A percentile compares a stretch with the other conserved stretches of the same genome.
These are phyloP conservation scores for Diadophis punctatus DNA, from an alignment of 2,113 vertebrate species.

Conservation along the genomic window DNA sequence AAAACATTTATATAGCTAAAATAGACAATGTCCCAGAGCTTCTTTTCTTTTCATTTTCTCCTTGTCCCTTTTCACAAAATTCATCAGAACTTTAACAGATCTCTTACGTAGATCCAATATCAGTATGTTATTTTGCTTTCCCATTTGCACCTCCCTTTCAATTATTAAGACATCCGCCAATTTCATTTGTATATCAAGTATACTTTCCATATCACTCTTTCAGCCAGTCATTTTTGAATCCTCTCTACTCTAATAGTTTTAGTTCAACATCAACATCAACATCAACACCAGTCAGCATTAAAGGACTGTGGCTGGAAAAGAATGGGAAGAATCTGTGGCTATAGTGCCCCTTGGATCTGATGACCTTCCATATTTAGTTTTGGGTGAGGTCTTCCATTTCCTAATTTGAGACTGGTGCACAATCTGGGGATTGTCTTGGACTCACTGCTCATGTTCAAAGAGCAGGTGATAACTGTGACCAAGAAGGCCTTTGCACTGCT, in stretches of 20 bases:
- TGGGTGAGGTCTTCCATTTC: background rate
- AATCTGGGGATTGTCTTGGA: background rate
- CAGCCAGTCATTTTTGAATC: no score
- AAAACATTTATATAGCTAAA: no score
- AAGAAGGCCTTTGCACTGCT: background rate
- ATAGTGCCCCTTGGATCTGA: background rate
- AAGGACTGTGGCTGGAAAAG: background rate
- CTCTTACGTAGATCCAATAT: no score
- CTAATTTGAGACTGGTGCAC: background rate
- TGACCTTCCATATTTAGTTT: background rate
- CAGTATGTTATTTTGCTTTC: no score
- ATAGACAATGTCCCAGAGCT: no score
- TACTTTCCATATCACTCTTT: no score
- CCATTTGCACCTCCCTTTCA: no score
- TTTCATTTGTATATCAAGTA: no score
- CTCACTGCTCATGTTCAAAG: background rate
- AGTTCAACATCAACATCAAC: background rate
- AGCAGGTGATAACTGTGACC: background rate
- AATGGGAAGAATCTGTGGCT: background rate
- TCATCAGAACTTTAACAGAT: no score
- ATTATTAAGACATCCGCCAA: no score
- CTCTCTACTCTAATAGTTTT: background rate
- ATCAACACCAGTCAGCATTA: background rate
- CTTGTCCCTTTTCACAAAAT: no score
- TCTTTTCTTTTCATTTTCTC: no score